Conservation (phyloP, 2,797 vertebrate species). For the Lagorchestes hirsutus region DNA sequence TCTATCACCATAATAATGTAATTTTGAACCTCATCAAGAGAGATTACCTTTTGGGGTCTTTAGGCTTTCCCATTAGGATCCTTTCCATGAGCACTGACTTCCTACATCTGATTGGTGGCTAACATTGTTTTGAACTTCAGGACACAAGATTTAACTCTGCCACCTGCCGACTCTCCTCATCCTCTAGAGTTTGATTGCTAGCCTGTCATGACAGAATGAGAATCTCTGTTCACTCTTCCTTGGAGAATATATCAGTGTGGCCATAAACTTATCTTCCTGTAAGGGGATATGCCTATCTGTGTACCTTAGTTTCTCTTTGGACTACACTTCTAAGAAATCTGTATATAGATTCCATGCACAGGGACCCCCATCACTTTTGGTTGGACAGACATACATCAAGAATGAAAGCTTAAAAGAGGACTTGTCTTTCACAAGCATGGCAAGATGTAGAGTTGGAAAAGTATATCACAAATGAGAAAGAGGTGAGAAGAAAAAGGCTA, state of each 20-base stretch:
- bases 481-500: neutral
- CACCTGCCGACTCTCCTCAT: neutral
- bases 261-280: neutral
- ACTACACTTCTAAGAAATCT: neutral
- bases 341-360: neutral
- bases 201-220: neutral
- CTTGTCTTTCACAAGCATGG: too few species aligned
- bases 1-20: neutral
- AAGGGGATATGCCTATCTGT: neutral
- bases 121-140: neutral
- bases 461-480: too few species aligned
- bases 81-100: neutral
- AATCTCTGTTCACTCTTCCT: neutral
- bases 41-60: neutral
- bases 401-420: neutral
- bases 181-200: neutral
- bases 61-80: neutral
- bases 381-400: neutral
- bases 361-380: neutral
- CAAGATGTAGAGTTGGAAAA: too few species aligned
- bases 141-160: neutral
- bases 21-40: neutral
- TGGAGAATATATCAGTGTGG: neutral
- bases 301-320: neutral
- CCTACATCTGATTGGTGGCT: neutral